phyloP scores from a whole-genome alignment of 1,140 invertebrate genomes.

The Wasmannia auropunctata region DNA sequence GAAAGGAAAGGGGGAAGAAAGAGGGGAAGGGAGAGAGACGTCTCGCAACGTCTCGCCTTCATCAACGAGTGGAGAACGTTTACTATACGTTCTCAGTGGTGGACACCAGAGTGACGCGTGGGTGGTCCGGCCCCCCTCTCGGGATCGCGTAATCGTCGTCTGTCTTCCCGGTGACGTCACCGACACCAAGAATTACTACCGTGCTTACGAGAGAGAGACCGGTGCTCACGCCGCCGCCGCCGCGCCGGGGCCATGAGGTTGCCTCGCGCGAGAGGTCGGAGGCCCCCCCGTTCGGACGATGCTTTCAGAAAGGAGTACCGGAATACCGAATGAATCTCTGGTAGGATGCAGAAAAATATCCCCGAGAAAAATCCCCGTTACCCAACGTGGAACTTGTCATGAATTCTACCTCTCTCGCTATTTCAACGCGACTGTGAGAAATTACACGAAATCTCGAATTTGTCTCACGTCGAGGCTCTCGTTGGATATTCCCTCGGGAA shows the following conservation, averaged over 20 bases:
- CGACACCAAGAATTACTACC: constrained; percentile 43
- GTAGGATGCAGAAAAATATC: not conserved
- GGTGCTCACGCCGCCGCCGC: not conserved
- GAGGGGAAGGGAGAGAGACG: not conserved
- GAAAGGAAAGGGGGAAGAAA: not conserved
- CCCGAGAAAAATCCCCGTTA: not conserved
- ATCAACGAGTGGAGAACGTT: constrained; percentile 18
- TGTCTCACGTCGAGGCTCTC: constrained; percentile 13
- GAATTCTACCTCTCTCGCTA: not conserved
- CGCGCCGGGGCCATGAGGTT: not conserved
- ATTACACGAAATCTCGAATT: not conserved
- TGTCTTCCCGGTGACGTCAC: constrained; percentile 53
- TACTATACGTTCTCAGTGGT: constrained; percentile 32
- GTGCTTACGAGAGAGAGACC: constrained; percentile 29
- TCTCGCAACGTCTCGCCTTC: constrained; percentile 1
- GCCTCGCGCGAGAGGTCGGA: constrained; percentile 9
- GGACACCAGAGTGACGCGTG: constrained; percentile 64
- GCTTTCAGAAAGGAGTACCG: constrained; percentile 6
- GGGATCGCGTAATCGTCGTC: constrained; percentile 59
- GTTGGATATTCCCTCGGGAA: not conserved
- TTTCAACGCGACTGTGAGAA: constrained; percentile 1
- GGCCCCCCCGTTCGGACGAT: not conserved
- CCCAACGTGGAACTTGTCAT: not conserved
- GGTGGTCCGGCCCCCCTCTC: constrained; percentile 58
- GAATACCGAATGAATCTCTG: not conserved